These are phyloP conservation scores for Caenorhabditis virilis DNA, from an alignment of 2,888 invertebrate genomes.

Conservation along the genomic window DNA sequence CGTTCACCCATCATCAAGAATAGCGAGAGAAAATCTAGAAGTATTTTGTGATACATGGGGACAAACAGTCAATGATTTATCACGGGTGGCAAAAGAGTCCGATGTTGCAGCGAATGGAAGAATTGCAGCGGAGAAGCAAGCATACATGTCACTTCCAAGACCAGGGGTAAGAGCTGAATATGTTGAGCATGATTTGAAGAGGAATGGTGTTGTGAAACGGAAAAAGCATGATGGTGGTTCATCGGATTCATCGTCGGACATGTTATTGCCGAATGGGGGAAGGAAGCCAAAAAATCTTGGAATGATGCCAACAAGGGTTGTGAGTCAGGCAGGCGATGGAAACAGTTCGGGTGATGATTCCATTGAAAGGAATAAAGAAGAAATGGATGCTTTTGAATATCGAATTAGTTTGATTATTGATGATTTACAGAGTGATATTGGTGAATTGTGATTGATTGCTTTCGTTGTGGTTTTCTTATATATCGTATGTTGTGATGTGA, in stretches of 20 bases:
- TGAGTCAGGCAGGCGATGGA: constrained; percentile 37
- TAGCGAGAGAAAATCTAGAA: constrained; percentile 94
- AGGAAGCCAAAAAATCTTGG: constrained; percentile 23
- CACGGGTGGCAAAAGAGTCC: constrained; percentile 71
- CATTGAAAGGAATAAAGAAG: constrained; percentile 32
- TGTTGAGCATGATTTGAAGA: neutral
- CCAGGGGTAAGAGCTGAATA: constrained; percentile 80
- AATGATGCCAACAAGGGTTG: constrained; percentile 18
- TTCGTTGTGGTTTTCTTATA: constrained; percentile 8
- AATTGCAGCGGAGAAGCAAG: constrained; percentile 76
- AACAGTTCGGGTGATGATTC: constrained; percentile 18
- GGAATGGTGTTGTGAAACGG: constrained; percentile 1
- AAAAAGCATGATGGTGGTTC: constrained; percentile 17
- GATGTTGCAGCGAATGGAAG: constrained; percentile 67
- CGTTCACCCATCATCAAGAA: constrained; percentile 88
- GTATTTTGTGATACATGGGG: constrained; percentile 73
- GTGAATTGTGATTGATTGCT: constrained; percentile 11
- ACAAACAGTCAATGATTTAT: constrained; percentile 76
- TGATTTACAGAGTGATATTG: constrained; percentile 53
- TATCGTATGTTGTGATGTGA: constrained; percentile 13
- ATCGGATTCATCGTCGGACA: constrained; percentile 16
- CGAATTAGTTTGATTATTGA: constrained; percentile 64
- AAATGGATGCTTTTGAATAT: constrained; percentile 57
- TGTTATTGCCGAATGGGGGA: constrained; percentile 28
- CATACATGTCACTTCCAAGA: constrained; percentile 89